phyloP scores from a whole-genome alignment of 2,888 invertebrate species.

The Melanophora roralis region DNA sequence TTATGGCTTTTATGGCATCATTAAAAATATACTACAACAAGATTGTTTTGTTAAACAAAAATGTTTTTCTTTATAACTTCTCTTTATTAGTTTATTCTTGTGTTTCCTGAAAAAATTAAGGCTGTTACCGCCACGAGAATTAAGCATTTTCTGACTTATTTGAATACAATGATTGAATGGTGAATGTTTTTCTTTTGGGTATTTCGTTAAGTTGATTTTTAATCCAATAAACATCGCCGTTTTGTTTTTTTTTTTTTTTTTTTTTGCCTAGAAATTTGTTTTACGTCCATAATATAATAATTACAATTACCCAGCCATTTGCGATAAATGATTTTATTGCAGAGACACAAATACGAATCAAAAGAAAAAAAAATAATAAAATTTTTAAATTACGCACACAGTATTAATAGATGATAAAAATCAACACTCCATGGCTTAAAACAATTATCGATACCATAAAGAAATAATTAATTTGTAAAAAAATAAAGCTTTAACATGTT shows the following conservation, averaged over 20 bases:
- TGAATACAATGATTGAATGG: background rate
- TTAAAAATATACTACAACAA: conserved; percentile 59
- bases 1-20: conserved; percentile 62
- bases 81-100: conserved; percentile 50
- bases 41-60: conserved; percentile 34
- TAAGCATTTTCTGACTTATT: conserved; percentile 21
- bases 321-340: conserved; percentile 51
- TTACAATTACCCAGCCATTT: conserved; percentile 62
- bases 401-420: conserved; percentile 41
- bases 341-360: conserved; percentile 25
- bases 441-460: conserved; percentile 59
- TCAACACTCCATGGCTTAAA: conserved; percentile 49
- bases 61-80: conserved; percentile 31
- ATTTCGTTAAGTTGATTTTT: conserved; percentile 50
- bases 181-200: conserved; percentile 59
- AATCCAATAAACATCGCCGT: conserved; percentile 58
- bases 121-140: conserved; percentile 55
- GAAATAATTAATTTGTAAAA: conserved; percentile 60
- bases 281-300: conserved; percentile 55
- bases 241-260: conserved; percentile 45
- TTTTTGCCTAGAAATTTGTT: conserved; percentile 47
- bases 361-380: conserved; percentile 32
- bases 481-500: background rate
- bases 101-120: conserved; percentile 46
- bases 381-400: background rate